Evolutionary conservation across 2,888 invertebrate genomes (phyloP), one percentile per base, ranked within the genome.

Genomic region (Cataglyphis livida): DNA sequence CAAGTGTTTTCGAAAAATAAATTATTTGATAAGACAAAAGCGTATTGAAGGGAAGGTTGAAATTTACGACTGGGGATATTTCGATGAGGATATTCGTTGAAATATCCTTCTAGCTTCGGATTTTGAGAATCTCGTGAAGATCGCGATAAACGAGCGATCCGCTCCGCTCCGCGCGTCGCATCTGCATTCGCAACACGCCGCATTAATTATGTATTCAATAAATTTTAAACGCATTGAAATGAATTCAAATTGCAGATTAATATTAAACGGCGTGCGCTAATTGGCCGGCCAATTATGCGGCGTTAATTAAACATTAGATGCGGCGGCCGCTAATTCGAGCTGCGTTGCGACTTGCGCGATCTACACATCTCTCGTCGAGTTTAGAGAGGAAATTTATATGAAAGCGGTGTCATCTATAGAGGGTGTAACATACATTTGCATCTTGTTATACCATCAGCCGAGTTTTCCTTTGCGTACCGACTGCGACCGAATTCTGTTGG

Each of bases 171-270:
- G 70, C 41, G 68, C 68, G 81, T 70, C 83, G 83, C 84, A 89
- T 91, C 90, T 88, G 88, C 91, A 92, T 92, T 91, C 91, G 86
- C 87, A 90, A 89, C 90, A 89, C 88, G 87, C 85, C 81, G 90
- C 86, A 88, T 92, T 91, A 91, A 93, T 93, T 93, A 93, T 93
- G 93, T 91, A 93, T 92, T 93, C 92, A 93, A 94, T 94, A 92
- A 94, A 94, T 93, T 93, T 93, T 92, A 92, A 93, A 92, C 91
- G 90, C 91, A 94, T 93, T 92, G 90, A 93, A 94, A 94, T 94
- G 91, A 94, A 93, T 94, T 94, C 93, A 93, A 94, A 94, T 93
- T 92, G 93, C 91, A 92, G 93, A 94, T 94, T 93, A 94, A 94
- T 94, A 94, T 93, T 92, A 91, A 93, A 91, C 92, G 92, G 90